Conservation (phyloP, 2,797 vertebrate species). For the Steatocranus sp. region DNA sequence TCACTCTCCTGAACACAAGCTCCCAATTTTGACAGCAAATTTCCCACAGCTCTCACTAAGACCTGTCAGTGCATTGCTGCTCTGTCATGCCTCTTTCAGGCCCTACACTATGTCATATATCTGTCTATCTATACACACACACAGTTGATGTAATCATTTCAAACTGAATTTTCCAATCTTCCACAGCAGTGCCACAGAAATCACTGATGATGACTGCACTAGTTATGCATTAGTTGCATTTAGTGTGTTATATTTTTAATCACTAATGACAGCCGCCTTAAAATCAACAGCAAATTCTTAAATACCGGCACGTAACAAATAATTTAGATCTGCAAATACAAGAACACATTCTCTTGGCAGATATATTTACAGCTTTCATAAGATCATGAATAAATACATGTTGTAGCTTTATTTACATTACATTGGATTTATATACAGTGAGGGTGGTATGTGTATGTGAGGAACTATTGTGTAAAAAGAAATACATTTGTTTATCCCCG, state of each 20-base stretch:
- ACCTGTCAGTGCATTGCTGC: background rate
- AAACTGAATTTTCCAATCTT: background rate
- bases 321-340: background rate
- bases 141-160: background rate
- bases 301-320: background rate
- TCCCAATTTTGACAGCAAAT: background rate
- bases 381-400: background rate
- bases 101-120: background rate
- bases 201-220: background rate
- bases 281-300: background rate
- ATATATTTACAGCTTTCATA: constrained; percentile 33
- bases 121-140: background rate
- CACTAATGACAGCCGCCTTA: background rate
- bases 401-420: background rate
- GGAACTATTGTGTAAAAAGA: background rate
- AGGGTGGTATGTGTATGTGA: background rate
- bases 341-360: background rate
- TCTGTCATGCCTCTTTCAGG: background rate
- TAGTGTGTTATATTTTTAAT: background rate
- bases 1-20: background rate
- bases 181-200: background rate
- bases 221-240: background rate
- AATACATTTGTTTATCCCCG: background rate
- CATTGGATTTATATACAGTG: background rate
- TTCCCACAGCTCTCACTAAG: background rate